Conservation (phyloP, 2,113 vertebrate genomes). For the Kryptolebias marmoratus region DNA sequence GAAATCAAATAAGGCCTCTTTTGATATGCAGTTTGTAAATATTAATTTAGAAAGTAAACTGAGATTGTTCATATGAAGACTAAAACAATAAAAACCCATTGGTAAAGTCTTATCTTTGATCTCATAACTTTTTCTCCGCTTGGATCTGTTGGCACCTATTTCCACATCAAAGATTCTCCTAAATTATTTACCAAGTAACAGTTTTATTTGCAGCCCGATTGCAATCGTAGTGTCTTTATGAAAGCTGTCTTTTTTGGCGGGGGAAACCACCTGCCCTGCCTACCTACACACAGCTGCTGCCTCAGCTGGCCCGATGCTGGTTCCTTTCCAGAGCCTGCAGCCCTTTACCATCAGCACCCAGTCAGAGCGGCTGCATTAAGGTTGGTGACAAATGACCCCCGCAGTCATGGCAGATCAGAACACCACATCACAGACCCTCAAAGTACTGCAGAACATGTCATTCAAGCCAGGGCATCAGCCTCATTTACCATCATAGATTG, state of each 20-base stretch:
- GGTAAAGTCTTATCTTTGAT: not conserved
- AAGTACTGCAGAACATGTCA: slow-evolving; percentile 27
- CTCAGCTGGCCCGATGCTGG: slow-evolving; percentile 42
- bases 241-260: slow-evolving; percentile 11
- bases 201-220: slow-evolving; percentile 56
- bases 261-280: slow-evolving; percentile 72
- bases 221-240: slow-evolving; percentile 51
- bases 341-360: slow-evolving; percentile 53
- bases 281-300: slow-evolving; percentile 60
- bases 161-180: slow-evolving; percentile 43
- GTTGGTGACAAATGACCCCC: slow-evolving; percentile 66
- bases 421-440: slow-evolving; percentile 42
- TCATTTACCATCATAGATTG: slow-evolving; percentile 34
- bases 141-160: slow-evolving; percentile 22
- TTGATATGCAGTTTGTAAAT: too few relatives aligned
- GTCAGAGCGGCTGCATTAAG: slow-evolving; percentile 57
- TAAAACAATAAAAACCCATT: too few relatives aligned
- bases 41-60: too few relatives aligned
- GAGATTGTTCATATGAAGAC: too few relatives aligned
- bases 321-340: slow-evolving; percentile 53
- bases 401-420: slow-evolving; percentile 55
- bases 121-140: too few relatives aligned
- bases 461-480: slow-evolving; percentile 22
- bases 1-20: too few relatives aligned
- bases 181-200: slow-evolving; percentile 54